phyloP scores from a whole-genome alignment of 2,888 invertebrate genomes.

The Amblyteles armatorius region DNA sequence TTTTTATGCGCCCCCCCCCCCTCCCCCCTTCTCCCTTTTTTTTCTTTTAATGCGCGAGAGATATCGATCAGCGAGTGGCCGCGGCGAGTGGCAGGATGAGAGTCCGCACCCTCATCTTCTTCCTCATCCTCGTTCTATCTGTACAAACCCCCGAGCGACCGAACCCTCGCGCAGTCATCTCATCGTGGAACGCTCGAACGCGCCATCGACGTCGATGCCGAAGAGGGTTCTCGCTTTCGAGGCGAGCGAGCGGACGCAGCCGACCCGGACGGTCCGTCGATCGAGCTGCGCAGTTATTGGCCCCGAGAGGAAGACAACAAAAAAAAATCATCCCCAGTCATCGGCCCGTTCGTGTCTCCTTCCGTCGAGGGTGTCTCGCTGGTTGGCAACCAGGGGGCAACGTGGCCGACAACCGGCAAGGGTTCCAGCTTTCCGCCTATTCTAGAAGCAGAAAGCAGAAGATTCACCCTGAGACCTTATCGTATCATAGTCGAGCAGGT shows the following conservation, averaged over 20 bases:
- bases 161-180: slow-evolving; percentile 58
- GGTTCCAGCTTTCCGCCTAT: slow-evolving; percentile 12
- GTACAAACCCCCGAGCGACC: slow-evolving; percentile 54
- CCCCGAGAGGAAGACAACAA: slow-evolving; percentile 29
- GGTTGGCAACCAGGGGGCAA: background rate
- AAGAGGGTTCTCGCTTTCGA: slow-evolving; percentile 63
- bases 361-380: background rate
- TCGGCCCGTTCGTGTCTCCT: background rate
- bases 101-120: slow-evolving; percentile 64
- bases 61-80: slow-evolving; percentile 72
- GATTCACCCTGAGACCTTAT: slow-evolving; percentile 70
- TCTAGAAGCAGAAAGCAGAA: slow-evolving; percentile 39
- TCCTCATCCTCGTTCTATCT: slow-evolving; percentile 54
- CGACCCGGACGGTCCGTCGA: slow-evolving; percentile 28
- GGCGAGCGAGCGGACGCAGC: slow-evolving; percentile 55
- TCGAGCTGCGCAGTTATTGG: slow-evolving; percentile 48
- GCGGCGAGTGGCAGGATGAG: slow-evolving; percentile 63
- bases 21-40: background rate
- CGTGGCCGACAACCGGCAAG: slow-evolving; percentile 42
- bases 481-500: slow-evolving; percentile 74
- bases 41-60: slow-evolving; percentile 67
- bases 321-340: slow-evolving; percentile 5
- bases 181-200: slow-evolving; percentile 62
- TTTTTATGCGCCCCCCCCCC: background rate
- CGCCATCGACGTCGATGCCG: slow-evolving; percentile 67